Conservation (phyloP, 2,888 invertebrate genomes). For the Scotopteryx bipunctaria region DNA sequence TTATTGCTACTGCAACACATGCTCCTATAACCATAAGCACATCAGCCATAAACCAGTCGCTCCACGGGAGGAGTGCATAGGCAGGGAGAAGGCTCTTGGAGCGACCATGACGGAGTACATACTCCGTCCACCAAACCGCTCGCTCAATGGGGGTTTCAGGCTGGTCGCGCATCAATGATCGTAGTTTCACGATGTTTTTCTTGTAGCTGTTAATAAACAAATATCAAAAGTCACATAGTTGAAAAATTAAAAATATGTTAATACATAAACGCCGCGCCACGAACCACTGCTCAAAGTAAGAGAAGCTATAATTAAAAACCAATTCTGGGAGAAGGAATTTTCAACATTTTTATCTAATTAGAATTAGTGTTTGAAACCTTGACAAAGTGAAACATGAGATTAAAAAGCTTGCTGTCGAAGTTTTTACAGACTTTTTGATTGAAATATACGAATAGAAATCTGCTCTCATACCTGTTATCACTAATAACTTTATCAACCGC, state of each 20-base stretch:
- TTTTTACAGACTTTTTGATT: not conserved
- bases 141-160: constrained; percentile 41
- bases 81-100: constrained; percentile 41
- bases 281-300: too few species aligned
- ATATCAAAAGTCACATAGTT: not conserved
- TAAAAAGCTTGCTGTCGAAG: too few species aligned
- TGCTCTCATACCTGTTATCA: constrained; percentile 30
- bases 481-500: constrained; percentile 34
- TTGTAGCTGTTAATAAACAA: constrained; percentile 21
- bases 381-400: too few species aligned
- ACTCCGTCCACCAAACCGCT: constrained; percentile 49
- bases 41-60: constrained; percentile 32
- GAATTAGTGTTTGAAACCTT: too few species aligned
- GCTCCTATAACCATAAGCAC: constrained; percentile 11
- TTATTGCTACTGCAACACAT: not conserved
- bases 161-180: constrained; percentile 40
- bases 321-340: too few species aligned
- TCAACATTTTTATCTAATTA: too few species aligned
- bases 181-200: constrained; percentile 34
- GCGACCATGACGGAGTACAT: constrained; percentile 45
- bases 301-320: too few species aligned
- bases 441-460: not conserved
- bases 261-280: too few species aligned
- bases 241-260: too few species aligned
- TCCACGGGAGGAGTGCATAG: constrained; percentile 41